These are phyloP conservation scores for Austrolebias charrua DNA, from an alignment of 2,797 vertebrate species.

Conservation along the genomic window DNA sequence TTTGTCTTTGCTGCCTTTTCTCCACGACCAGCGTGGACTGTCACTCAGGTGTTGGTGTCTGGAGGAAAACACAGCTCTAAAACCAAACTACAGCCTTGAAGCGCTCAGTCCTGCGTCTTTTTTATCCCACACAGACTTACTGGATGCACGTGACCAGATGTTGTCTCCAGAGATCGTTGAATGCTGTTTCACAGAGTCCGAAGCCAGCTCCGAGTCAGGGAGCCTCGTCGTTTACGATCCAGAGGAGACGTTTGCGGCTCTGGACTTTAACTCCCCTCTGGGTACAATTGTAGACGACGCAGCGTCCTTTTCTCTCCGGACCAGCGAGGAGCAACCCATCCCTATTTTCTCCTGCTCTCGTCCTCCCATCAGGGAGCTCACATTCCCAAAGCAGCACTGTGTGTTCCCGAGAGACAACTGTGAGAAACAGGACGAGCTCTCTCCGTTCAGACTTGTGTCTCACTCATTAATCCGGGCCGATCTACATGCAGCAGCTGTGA, in stretches of 20 bases:
- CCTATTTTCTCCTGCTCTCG: conserved; percentile 79
- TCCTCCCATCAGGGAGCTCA: conserved; percentile 72
- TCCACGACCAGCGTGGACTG: conserved; percentile 19
- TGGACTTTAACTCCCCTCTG: conserved; percentile 81
- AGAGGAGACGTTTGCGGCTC: conserved; percentile 69
- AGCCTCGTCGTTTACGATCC: conserved; percentile 39
- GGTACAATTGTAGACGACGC: conserved; percentile 49
- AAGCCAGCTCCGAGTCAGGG: conserved; percentile 18
- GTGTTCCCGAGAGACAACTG: conserved; percentile 62
- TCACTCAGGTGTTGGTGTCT: conserved; percentile 19
- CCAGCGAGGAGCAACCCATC: conserved; percentile 50
- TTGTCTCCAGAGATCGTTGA: conserved; percentile 63
- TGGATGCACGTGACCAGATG: conserved; percentile 42
- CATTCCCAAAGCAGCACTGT: conserved; percentile 80
- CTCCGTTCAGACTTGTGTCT: conserved; percentile 53
- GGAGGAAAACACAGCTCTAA: conserved; percentile 23
- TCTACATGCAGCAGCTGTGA: conserved; percentile 44
- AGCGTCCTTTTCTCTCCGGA: conserved; percentile 39
- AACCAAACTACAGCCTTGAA: conserved; percentile 26
- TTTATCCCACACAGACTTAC: conserved; percentile 39
- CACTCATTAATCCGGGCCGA: conserved; percentile 27
- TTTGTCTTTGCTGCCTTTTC: conserved; percentile 11
- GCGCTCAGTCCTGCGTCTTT: conserved; percentile 29
- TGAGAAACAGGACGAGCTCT: conserved; percentile 22
- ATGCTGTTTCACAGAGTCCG: conserved; percentile 45